phyloP scores from a whole-genome alignment of 1,140 invertebrate species.

The Chionoecetes opilio region DNA sequence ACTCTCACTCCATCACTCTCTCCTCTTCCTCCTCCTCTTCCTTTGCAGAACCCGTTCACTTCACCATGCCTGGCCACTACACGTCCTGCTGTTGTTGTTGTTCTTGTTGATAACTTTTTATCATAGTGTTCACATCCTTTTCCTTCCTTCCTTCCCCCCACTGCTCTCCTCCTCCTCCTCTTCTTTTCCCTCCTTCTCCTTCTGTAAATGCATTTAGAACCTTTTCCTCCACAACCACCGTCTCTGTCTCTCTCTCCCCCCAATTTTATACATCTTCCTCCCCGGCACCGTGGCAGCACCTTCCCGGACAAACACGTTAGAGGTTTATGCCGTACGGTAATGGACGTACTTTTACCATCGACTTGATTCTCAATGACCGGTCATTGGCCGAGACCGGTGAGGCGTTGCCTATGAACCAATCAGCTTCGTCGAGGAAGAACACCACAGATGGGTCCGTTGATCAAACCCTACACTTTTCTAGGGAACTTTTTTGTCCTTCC shows the following conservation, averaged over 20 bases:
- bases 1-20: background rate
- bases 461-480: background rate
- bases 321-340: background rate
- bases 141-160: background rate
- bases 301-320: conserved; percentile 2
- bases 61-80: background rate
- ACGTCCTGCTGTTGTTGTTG: background rate
- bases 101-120: background rate
- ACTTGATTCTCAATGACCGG: background rate
- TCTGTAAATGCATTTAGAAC: background rate
- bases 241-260: background rate
- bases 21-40: background rate
- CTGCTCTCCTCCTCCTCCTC: background rate
- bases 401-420: background rate
- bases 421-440: background rate
- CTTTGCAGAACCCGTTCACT: background rate
- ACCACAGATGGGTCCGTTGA: background rate
- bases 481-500: background rate
- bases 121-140: background rate
- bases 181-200: background rate
- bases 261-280: background rate
- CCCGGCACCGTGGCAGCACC: background rate
- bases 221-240: background rate
- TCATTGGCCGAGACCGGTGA: background rate
- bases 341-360: background rate